phyloP scores from a whole-genome alignment of 92 coral and sea anemone genomes.

The Palythoa heliodiscus region DNA sequence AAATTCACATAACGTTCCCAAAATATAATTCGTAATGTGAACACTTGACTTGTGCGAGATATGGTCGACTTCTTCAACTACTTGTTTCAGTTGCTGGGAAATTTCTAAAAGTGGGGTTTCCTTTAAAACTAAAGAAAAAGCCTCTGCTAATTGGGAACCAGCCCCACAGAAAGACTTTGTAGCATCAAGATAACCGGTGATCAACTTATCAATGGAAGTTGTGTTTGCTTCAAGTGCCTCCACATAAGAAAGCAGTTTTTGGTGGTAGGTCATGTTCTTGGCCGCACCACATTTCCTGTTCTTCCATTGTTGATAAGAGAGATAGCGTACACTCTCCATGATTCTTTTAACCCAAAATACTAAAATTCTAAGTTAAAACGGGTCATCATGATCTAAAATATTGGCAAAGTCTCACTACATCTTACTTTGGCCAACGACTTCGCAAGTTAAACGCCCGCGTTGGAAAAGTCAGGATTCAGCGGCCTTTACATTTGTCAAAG shows the following conservation, averaged over 20 bases:
- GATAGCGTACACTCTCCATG: constrained; percentile 90
- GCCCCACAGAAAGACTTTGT: constrained; percentile 94
- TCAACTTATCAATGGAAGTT: constrained; percentile 78
- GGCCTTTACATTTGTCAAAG: neutral
- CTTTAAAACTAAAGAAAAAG: constrained; percentile 86
- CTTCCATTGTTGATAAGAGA: constrained; percentile 92
- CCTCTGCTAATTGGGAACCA: constrained; percentile 92
- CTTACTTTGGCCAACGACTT: constrained; percentile 39
- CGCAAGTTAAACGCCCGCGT: constrained; percentile 19
- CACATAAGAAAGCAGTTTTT: constrained; percentile 81
- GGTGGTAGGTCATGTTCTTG: constrained; percentile 71
- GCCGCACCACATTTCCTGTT: constrained; percentile 75
- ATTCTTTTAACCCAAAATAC: constrained; percentile 5
- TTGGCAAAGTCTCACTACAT: constrained; percentile 25
- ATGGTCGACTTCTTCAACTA: constrained; percentile 94
- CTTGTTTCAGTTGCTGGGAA: constrained; percentile 96
- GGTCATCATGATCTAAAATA: constrained; percentile 34
- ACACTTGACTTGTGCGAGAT: constrained; percentile 92
- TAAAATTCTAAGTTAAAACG: constrained; percentile 34
- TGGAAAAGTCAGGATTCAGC: constrained; percentile 6
- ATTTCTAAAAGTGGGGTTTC: constrained; percentile 95
- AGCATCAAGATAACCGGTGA: constrained; percentile 92
- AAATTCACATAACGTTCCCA: constrained; percentile 92
- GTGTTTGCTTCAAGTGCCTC: constrained; percentile 85
- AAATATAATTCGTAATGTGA: constrained; percentile 82